Evolutionary conservation across 2,888 invertebrate species (phyloP).

Genomic region (Pyrochroa serraticornis): DNA sequence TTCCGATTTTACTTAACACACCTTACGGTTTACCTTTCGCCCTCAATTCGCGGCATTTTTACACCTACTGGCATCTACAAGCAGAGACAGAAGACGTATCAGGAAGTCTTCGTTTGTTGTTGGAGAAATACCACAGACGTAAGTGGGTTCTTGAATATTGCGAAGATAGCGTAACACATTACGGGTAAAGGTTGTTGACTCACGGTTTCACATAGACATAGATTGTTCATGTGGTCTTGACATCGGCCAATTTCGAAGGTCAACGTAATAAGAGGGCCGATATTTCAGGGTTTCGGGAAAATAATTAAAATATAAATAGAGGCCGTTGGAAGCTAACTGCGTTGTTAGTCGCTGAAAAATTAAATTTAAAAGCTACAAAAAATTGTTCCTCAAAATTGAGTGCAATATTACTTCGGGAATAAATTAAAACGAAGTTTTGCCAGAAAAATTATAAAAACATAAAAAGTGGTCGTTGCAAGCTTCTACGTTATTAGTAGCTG

Average conservation of each 20-base stretch:
- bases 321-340: no score
- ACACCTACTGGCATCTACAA: slow-evolving; percentile 52
- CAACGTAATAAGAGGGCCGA: no score
- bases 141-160: slow-evolving; percentile 28
- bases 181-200: slow-evolving; percentile 54
- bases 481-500: no score
- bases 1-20: slow-evolving; percentile 52
- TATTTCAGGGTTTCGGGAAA: slow-evolving; percentile 9
- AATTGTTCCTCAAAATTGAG: no score
- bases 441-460: no score
- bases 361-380: no score
- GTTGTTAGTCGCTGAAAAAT: no score
- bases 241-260: slow-evolving; percentile 12
- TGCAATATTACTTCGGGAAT: no score
- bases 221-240: slow-evolving; percentile 29
- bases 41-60: slow-evolving; percentile 58
- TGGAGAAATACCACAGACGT: slow-evolving; percentile 3
- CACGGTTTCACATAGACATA: slow-evolving; percentile 45
- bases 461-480: no score
- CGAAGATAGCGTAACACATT: slow-evolving; percentile 58
- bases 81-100: slow-evolving; percentile 38
- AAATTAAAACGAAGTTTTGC: no score
- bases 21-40: slow-evolving; percentile 58
- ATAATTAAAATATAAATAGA: neutral
- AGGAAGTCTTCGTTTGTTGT: slow-evolving; percentile 2